These are phyloP conservation scores for Unio pictorum DNA, from an alignment of 2,888 invertebrate species.

Conservation along the genomic window DNA sequence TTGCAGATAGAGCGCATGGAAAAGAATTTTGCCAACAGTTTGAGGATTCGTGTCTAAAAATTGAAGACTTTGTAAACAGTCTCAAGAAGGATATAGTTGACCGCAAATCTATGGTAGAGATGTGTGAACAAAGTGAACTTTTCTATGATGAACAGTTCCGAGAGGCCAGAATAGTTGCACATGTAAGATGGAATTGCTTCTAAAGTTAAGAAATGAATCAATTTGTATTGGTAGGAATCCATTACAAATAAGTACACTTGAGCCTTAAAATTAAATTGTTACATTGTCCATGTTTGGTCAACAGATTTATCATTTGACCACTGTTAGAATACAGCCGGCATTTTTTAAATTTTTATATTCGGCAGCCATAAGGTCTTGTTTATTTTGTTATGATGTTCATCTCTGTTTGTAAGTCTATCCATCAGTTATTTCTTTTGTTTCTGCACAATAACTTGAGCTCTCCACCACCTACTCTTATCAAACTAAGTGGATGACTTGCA, in stretches of 20 bases:
- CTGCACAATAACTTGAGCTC: too few species aligned
- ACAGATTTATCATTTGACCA: too few species aligned
- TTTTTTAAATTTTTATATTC: too few species aligned
- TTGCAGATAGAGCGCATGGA: slow-evolving; percentile 84
- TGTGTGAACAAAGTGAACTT: slow-evolving; percentile 84
- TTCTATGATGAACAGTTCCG: slow-evolving; percentile 92
- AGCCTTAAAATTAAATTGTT: background rate
- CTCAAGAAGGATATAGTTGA: slow-evolving; percentile 88
- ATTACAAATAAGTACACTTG: background rate
- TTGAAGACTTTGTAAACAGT: slow-evolving; percentile 83
- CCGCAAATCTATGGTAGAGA: slow-evolving; percentile 82
- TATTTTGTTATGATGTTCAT: too few species aligned
- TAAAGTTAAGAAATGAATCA: background rate
- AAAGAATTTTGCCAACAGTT: slow-evolving; percentile 91
- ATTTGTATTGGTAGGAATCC: background rate
- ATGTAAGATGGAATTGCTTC: slow-evolving; percentile 79
- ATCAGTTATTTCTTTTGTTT: too few species aligned
- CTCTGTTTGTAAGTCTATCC: too few species aligned
- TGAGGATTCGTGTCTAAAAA: slow-evolving; percentile 84
- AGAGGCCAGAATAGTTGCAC: slow-evolving; percentile 95
- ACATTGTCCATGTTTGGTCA: too few species aligned
- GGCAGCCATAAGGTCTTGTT: too few species aligned
- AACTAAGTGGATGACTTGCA: too few species aligned
- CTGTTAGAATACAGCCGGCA: too few species aligned
- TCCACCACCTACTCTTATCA: too few species aligned